Evolutionary conservation across 92 coral and sea anemone genomes (phyloP).

Genomic region (Zoanthus sansibaricus): DNA sequence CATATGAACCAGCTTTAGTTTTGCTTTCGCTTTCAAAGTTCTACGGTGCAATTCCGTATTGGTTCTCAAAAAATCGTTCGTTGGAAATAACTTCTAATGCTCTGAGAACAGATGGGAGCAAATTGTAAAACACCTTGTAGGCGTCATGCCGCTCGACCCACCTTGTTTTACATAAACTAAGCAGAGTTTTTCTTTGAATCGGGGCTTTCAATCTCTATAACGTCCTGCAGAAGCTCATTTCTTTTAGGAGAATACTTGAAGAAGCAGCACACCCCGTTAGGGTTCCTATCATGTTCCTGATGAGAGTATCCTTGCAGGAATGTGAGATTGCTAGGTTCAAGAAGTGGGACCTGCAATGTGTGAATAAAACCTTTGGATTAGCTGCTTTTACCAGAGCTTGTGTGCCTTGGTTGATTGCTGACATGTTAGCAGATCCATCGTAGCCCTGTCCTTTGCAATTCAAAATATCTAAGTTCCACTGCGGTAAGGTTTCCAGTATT

Average conservation of each 20-base stretch:
- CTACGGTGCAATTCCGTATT: not conserved
- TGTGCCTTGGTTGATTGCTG: constrained; percentile 55
- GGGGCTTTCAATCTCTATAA: not conserved
- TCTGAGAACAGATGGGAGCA: not conserved
- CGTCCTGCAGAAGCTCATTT: not conserved
- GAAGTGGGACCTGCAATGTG: constrained; percentile 64
- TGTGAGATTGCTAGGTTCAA: constrained; percentile 43
- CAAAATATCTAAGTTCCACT: constrained; percentile 54
- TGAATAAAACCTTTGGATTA: constrained; percentile 59
- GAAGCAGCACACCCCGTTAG: not conserved
- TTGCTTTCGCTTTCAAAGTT: not conserved
- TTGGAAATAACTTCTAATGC: not conserved
- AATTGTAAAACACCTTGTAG: not conserved
- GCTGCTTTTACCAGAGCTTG: constrained; percentile 57
- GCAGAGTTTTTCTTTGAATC: not conserved
- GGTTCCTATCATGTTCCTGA: not conserved
- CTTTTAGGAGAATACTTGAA: not conserved
- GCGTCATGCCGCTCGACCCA: constrained; percentile 8
- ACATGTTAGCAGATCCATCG: constrained; percentile 67
- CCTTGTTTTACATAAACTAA: no score
- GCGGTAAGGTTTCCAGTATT: constrained; percentile 57
- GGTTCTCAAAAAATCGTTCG: not conserved
- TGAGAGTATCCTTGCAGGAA: not conserved
- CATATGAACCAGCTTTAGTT: not conserved
- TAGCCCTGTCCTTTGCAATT: constrained; percentile 64